Evolutionary conservation across 2,797 vertebrate species (phyloP), one percentile per base, ranked within the genome.

Genomic region (Phyllotis vaccarum): DNA sequence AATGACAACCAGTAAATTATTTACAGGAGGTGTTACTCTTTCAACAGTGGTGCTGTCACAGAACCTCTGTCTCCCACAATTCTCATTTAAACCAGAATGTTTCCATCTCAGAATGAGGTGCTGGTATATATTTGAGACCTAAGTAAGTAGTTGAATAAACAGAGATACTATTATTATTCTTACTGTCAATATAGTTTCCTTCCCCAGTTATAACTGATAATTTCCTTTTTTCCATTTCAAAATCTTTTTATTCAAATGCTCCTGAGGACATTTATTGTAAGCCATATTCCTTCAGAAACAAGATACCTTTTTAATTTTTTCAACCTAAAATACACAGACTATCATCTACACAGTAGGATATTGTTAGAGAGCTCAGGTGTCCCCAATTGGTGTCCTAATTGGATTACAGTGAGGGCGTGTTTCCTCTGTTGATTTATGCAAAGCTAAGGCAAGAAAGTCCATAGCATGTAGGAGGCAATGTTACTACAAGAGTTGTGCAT

Each of bases 241-340:
- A 85, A 34, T 11, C 17, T 89, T 93, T 78, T 68, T 83, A 49
- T 52, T 92, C 49, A 49, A 49, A 86, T 74, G 31, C 40, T 31
- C 79, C 27, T 75, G 54, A 86, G 70, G 89, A 43, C 58, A 54
- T 62, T 91, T 88, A 70, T 27, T 29, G 2, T 60, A 90, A 74
- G 34, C 24, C 54, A 56, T 62, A 60, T 79, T 91, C 9, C 37
- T 31, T 82, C 92, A 58, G 89, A 95, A 95, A 34, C 22, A 86
- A 72, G n/a, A 21, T 46, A 19, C 89, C 66, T 75, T 96, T 82
- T 80, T 70, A 70, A 78, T 89, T 92, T 89, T 92, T 96, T 95
- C 76, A 66, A 87, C 19, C 24, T 75, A 43, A 86, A 89, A 31
- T 46, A 83, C 21, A 37, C 9, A 60, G 76, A 52, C 16, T 86